These are phyloP conservation scores for Bambusicola thoracicus DNA, from an alignment of 2,113 vertebrate genomes.

Conservation along the genomic window DNA sequence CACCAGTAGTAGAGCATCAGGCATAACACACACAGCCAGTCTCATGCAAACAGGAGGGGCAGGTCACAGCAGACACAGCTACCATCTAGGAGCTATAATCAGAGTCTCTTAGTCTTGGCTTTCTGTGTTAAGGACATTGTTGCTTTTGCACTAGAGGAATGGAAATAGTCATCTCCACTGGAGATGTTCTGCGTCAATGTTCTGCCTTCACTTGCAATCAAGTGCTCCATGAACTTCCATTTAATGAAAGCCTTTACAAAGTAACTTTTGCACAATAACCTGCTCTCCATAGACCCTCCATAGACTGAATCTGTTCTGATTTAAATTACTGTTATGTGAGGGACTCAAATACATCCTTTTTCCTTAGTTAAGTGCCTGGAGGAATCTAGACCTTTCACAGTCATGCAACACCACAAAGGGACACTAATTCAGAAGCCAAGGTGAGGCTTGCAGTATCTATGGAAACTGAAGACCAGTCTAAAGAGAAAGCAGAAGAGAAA, in stretches of 20 bases:
- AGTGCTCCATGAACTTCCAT: not conserved
- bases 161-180: not conserved
- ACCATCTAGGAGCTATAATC: not conserved
- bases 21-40: not conserved
- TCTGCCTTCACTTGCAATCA: not conserved
- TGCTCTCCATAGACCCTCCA: not conserved
- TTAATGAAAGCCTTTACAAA: not conserved
- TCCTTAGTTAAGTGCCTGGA: not conserved
- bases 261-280: not conserved
- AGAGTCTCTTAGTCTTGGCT: not conserved
- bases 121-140: not conserved
- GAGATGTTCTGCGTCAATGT: not conserved
- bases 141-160: slow-evolving; percentile 6
- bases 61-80: not conserved
- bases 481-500: not conserved
- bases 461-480: not conserved
- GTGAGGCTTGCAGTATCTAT: slow-evolving; percentile 7
- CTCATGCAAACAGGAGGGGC: not conserved
- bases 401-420: not conserved
- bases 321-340: slow-evolving; percentile 10
- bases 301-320: not conserved
- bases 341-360: not conserved
- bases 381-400: slow-evolving; percentile 29
- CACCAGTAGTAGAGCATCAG: not conserved
- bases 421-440: not conserved